phyloP scores from a whole-genome alignment of 2,888 invertebrate genomes.

The Germaria angustata region DNA sequence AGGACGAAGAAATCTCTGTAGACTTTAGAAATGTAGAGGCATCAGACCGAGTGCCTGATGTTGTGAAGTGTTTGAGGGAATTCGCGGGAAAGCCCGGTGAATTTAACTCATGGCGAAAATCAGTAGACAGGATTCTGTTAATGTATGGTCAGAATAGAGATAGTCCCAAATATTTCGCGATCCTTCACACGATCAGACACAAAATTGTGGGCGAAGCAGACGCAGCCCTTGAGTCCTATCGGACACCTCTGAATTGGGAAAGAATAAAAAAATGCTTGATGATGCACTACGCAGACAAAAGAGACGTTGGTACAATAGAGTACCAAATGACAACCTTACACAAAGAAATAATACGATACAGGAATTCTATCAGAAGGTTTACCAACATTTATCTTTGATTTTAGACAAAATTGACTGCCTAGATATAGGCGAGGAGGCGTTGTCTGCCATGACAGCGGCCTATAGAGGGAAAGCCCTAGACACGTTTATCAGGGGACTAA shows the following conservation, averaged over 20 bases:
- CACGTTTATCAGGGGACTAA: neutral
- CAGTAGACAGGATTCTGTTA: neutral
- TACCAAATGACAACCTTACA: neutral
- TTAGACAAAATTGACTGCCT: neutral
- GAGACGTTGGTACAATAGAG: neutral
- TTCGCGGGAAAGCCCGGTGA: neutral
- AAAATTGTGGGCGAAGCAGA: neutral
- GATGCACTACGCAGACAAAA: neutral
- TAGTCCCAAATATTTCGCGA: neutral
- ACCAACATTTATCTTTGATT: neutral
- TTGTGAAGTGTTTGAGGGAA: neutral
- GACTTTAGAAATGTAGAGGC: neutral
- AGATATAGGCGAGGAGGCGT: no score
- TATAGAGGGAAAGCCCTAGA: neutral
- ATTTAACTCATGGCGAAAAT: neutral
- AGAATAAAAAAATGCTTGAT: neutral
- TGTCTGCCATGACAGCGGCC: no score
- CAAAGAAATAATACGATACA: neutral
- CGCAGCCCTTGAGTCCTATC: neutral
- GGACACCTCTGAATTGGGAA: neutral
- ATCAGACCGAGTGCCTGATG: neutral
- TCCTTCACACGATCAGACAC: neutral
- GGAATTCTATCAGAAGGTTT: neutral
- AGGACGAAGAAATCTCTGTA: neutral
- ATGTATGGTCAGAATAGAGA: no score